Percentiles rank a stretch among this genome's conserved stretches.
Conservation (phyloP, 2,113 vertebrate species). For the Pollachius pollachius region DNA sequence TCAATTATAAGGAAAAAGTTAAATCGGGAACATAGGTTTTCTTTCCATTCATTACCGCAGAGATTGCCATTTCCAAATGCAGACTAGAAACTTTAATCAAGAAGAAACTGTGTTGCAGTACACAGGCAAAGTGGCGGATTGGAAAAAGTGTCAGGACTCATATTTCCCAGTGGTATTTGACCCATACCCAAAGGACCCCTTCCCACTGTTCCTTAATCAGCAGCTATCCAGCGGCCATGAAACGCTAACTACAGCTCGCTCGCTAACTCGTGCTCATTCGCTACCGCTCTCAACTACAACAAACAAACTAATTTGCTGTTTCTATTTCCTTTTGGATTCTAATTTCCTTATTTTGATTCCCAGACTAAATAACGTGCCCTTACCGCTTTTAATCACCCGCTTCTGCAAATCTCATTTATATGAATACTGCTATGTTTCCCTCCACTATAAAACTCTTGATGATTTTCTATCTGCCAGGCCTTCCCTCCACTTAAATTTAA, state of each 20-base stretch:
- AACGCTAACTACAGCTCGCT: neutral
- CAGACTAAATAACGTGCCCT: too few species aligned
- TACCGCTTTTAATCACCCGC: too few species aligned
- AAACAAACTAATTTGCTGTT: too few species aligned
- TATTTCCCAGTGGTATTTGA: slow-evolving; percentile 5
- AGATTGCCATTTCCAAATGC: slow-evolving; percentile 17
- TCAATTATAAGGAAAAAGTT: slow-evolving; percentile 2
- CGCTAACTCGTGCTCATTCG: neutral
- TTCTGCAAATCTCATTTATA: too few species aligned
- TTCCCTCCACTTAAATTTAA: too few species aligned
- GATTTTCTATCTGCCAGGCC: too few species aligned
- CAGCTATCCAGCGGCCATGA: neutral
- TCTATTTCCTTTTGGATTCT: too few species aligned
- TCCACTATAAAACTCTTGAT: too few species aligned
- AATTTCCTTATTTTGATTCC: too few species aligned
- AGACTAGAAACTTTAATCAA: slow-evolving; percentile 33
- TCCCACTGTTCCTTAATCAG: slow-evolving; percentile 27
- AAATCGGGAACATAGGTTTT: neutral
- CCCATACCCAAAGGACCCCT: slow-evolving; percentile 18
- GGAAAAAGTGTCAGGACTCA: slow-evolving; percentile 32
- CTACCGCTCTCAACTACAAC: neutral
- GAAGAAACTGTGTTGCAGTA: slow-evolving; percentile 22
- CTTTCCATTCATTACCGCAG: slow-evolving; percentile 31
- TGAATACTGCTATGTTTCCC: too few species aligned
- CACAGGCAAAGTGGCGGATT: neutral